A percentile compares a stretch with the other conserved stretches of the same genome.
phyloP scores from a whole-genome alignment of 2,797 vertebrate genomes.

The Peromyscus melanophrys region DNA sequence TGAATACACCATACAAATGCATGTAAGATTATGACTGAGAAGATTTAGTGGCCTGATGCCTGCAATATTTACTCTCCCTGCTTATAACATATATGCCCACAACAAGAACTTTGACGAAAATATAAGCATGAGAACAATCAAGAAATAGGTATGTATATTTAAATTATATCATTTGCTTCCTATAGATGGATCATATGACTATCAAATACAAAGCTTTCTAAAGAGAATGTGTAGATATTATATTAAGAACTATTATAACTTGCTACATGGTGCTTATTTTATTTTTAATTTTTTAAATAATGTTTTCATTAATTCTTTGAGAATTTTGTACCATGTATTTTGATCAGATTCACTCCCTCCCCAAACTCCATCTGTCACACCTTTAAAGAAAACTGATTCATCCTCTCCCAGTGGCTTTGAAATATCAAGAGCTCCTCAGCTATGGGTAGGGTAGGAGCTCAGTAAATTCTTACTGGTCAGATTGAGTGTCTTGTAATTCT shows the following conservation, averaged over 20 bases:
- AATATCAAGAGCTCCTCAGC: not conserved
- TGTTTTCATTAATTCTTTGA: not conserved
- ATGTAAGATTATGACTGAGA: not conserved
- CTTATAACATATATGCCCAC: not conserved
- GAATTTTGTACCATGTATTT: not conserved
- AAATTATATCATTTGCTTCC: not conserved
- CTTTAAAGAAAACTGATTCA: not conserved
- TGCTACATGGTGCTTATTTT: not conserved
- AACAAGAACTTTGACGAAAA: not conserved
- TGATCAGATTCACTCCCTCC: not conserved
- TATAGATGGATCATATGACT: not conserved
- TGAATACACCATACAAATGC: not conserved
- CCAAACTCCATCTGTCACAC: too few species aligned
- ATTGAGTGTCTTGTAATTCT: not conserved
- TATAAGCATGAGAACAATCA: not conserved
- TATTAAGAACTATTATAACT: slow-evolving; percentile 28
- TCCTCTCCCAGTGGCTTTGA: not conserved
- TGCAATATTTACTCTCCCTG: not conserved
- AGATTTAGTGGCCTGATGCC: not conserved
- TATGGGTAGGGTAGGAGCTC: not conserved
- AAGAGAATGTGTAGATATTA: not conserved
- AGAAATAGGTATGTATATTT: not conserved
- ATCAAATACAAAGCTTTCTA: not conserved
- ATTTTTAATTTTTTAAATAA: not conserved
- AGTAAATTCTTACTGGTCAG: not conserved